phyloP scores from a whole-genome alignment of 2,888 invertebrate species.

The Apomyelois bistriatella region DNA sequence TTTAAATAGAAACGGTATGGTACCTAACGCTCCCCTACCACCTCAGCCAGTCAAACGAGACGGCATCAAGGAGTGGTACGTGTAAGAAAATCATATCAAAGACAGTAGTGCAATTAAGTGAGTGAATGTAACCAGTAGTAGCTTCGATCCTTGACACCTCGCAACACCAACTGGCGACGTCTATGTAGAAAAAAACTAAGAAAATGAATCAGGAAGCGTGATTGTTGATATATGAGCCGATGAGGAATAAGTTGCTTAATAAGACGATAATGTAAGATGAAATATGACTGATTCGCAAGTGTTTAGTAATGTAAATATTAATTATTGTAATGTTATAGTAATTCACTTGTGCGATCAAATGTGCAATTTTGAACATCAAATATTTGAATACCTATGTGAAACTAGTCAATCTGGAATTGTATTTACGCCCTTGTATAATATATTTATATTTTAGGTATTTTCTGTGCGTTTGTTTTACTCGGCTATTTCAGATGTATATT shows the following conservation, averaged over 20 bases:
- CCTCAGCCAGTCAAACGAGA: constrained; percentile 85
- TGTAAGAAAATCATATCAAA: constrained; percentile 71
- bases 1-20: constrained; percentile 59
- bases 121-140: constrained; percentile 22
- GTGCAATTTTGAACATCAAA: constrained; percentile 41
- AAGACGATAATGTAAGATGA: constrained; percentile 39
- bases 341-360: constrained; percentile 59
- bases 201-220: constrained; percentile 20
- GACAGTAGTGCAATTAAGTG: constrained; percentile 12
- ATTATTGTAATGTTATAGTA: constrained; percentile 51
- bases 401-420: constrained; percentile 53
- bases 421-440: constrained; percentile 38
- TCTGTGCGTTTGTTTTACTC: constrained; percentile 26
- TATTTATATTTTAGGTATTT: constrained; percentile 23
- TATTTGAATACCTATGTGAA: constrained; percentile 30
- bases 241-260: constrained; percentile 40
- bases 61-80: constrained; percentile 98
- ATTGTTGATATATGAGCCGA: constrained; percentile 21
- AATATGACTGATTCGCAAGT: constrained; percentile 73
- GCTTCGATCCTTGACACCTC: constrained; percentile 25
- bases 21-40: constrained; percentile 76
- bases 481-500: constrained; percentile 46
- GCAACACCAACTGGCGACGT: constrained; percentile 19
- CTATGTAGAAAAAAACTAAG: constrained; percentile 19
- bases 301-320: constrained; percentile 75